Conservation (phyloP, 2,888 invertebrate genomes). For the Himalopsyche japonica region DNA sequence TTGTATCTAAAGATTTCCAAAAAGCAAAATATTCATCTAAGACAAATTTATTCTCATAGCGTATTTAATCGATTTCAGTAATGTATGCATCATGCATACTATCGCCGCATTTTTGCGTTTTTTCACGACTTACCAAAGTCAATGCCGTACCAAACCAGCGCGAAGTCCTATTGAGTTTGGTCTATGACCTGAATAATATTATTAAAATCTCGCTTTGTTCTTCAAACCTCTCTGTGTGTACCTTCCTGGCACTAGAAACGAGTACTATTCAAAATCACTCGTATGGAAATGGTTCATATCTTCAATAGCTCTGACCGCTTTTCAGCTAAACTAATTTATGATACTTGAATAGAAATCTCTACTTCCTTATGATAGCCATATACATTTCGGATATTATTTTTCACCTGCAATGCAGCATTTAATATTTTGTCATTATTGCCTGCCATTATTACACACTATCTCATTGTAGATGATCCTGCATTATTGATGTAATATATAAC, state of each 20-base stretch:
- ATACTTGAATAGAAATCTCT: neutral
- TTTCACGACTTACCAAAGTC: neutral
- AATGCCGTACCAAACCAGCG: neutral
- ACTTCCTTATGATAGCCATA: neutral
- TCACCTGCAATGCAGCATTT: no score
- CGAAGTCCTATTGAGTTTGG: neutral
- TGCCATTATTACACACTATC: no score
- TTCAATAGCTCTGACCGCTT: neutral
- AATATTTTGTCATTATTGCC: no score
- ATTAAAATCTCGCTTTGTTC: neutral
- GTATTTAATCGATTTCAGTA: no score
- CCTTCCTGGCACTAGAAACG: neutral
- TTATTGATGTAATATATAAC: no score
- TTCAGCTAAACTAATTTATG: neutral
- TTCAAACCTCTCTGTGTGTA: neutral
- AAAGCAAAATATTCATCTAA: no score
- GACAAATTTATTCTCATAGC: no score
- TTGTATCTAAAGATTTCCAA: no score
- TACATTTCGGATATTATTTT: neutral
- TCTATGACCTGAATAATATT: neutral
- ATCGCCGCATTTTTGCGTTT: neutral
- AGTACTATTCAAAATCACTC: neutral
- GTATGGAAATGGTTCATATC: neutral
- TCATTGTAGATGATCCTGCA: no score
- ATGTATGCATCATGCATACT: neutral